Evolutionary conservation across 2,888 invertebrate genomes (phyloP).

Genomic region (Vesta saturnalis): DNA sequence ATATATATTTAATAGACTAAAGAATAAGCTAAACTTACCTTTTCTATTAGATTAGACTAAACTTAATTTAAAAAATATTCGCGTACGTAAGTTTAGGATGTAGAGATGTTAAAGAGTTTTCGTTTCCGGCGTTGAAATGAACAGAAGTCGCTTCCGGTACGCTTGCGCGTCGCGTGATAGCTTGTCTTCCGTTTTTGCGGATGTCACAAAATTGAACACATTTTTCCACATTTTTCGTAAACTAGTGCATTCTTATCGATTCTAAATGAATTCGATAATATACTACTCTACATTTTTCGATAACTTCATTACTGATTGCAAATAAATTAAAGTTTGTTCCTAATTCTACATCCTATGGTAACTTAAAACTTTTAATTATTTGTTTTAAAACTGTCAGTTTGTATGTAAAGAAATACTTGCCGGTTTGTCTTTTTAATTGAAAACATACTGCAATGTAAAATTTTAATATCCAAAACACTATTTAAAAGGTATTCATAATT

Average conservation of each 20-base stretch:
- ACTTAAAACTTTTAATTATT: too few species aligned
- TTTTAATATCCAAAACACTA: too few species aligned
- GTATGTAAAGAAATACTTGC: too few species aligned
- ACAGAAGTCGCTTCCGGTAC: conserved; percentile 38
- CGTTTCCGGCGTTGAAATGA: conserved; percentile 45
- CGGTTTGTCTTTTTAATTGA: too few species aligned
- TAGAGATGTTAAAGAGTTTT: conserved; percentile 46
- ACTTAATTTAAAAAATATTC: neutral
- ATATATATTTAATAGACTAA: too few species aligned
- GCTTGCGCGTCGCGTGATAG: conserved; percentile 48
- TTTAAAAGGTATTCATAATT: too few species aligned
- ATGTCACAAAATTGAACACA: conserved; percentile 34
- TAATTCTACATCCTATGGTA: too few species aligned
- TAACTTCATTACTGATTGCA: neutral
- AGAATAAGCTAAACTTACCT: neutral
- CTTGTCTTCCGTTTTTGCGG: conserved; percentile 34
- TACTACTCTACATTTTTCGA: conserved; percentile 15
- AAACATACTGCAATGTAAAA: too few species aligned
- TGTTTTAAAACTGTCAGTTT: too few species aligned
- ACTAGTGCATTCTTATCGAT: conserved; percentile 31
- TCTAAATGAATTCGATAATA: conserved; percentile 19
- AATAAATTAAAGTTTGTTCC: neutral
- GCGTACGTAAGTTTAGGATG: conserved; percentile 22
- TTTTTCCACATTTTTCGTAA: conserved; percentile 27
- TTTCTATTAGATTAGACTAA: neutral